Base-by-base conservation (phyloP, 2,888 invertebrate genomes). In the Leistus spinibarbis region DNA sequence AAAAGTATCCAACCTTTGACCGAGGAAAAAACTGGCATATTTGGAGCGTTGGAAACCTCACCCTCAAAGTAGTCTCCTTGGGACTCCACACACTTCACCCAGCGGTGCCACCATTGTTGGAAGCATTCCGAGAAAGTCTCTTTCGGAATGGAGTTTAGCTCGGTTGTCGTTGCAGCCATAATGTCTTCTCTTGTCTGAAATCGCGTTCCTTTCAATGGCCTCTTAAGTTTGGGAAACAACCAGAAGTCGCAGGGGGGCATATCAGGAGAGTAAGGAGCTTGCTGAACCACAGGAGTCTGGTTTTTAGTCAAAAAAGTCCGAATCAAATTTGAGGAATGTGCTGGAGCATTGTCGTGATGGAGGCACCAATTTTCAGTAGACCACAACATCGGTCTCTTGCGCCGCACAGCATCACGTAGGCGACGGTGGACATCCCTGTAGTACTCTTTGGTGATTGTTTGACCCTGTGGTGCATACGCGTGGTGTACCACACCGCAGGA, bases 281-380 rank as follows among this genome's bases (percentile, higher is more conserved):
- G 77, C 27, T 66, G 76, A 69, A 76, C 60, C 77, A 76, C 70
- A 75, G 71, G 22, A 68, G 71, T 78, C 57, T 63, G 69, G 71
- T 76, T 76, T 78, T 77, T 79, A 53, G 76, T 71, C 66, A 80
- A 78, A 78, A 76, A 76, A 67, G 76, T 70, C 40, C 70, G 76
- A 76, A 79, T 17, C 16, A 67, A 54, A 20, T 67, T 10, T 54
- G 67, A 53, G 53, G 67, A 53, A 67, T 67, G 77, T 54, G 67
- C 53, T 67, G 54, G 76, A 62, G 78, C 76, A 69, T 78, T 79
- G 54, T 78, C 78, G 62, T 79, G 79, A 62, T 79, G 78, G 70
- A 79, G 77, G 27, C 74, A 76, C 76, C 78, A 78, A 60, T 77
- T 76, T 24, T 76, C 65, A 20, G 71, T 76, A 24, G 65, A 54